A percentile compares a stretch with the other conserved stretches of the same genome.
Evolutionary conservation across 2,113 vertebrate genomes (phyloP).

Genomic region (Coryphaenoides rupestris): DNA sequence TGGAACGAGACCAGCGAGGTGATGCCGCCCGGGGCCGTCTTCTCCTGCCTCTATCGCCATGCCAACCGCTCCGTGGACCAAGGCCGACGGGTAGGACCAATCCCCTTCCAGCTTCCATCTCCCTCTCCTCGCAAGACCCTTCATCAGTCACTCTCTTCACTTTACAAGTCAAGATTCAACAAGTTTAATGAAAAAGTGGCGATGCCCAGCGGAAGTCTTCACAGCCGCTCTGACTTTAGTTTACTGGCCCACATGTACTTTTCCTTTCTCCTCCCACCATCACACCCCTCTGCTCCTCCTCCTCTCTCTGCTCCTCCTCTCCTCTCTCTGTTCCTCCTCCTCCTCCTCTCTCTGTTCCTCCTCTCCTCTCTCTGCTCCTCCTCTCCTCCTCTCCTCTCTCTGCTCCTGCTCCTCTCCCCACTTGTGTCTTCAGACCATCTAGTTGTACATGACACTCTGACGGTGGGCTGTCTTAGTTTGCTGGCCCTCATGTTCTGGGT

Average conservation of each 20-base stretch:
- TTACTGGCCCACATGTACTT: too few relatives aligned
- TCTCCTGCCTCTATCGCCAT: constrained; percentile 94
- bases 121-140: too few relatives aligned
- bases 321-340: neutral
- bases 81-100: constrained; percentile 85
- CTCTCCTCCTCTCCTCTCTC: neutral
- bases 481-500: too few relatives aligned
- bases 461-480: too few relatives aligned
- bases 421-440: too few relatives aligned
- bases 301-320: neutral
- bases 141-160: neutral
- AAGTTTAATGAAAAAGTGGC: too few relatives aligned
- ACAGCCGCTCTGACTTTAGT: too few relatives aligned
- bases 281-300: neutral
- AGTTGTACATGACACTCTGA: too few relatives aligned
- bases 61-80: constrained; percentile 94
- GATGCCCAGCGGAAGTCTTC: too few relatives aligned
- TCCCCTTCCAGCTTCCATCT: too few relatives aligned
- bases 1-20: constrained; percentile 96
- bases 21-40: constrained; percentile 90
- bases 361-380: neutral
- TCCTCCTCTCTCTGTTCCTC: neutral
- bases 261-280: neutral
- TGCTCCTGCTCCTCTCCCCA: too few relatives aligned
- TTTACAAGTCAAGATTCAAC: too few relatives aligned